Base-by-base conservation (phyloP, 2,113 vertebrate genomes). In the Eurystomus gularis region DNA sequence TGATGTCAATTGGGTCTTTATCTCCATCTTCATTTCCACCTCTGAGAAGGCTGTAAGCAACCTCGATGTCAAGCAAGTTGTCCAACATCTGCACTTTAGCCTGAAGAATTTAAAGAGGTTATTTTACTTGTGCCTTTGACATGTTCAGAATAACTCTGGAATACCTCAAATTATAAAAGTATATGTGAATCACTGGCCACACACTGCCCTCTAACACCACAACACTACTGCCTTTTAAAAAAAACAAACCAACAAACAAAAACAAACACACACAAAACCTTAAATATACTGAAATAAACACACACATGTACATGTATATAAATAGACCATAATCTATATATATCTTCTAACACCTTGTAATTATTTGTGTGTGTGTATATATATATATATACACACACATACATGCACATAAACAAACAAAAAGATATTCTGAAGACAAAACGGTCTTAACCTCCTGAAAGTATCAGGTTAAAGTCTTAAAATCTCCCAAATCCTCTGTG, bases 61-160 rank as follows among this genome's bases (percentile, higher is more conserved):
- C 99, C 90, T 99, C 99, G 10, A 99, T 99, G 89, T 99, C 99
- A 97, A 99, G 97, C 95, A 99, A 98, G 96, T 99, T 99, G 98
- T 99, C 99, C 96, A 99, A 94, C 99, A 99, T 99, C 95, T 99
- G 98, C 39, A 99, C 99, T 96, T 99, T 99, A 91, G 99, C 98
- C 99, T 99, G 65, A 37, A 79, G 52, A 93, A 94, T 90, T 66
- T 62, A 46, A 94, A 92, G 5, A 84, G 7, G 19, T 49, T 46
- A 75, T 55, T 57, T 91, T 25, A 88, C 21, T 40, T 35, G 21
- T n/a, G 49, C 28, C 44, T 52, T 61, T 65, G 42, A 68, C 17
- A 35, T 6, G 6, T 29, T 70, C 77, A 62, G 19, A 83, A 0
- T 25, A 69, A 71, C 10, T 55, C 29, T 37, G 48, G 17, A 76